Evolutionary conservation across 1,140 invertebrate genomes (phyloP).

Genomic region (Leptinotarsa defecta): DNA sequence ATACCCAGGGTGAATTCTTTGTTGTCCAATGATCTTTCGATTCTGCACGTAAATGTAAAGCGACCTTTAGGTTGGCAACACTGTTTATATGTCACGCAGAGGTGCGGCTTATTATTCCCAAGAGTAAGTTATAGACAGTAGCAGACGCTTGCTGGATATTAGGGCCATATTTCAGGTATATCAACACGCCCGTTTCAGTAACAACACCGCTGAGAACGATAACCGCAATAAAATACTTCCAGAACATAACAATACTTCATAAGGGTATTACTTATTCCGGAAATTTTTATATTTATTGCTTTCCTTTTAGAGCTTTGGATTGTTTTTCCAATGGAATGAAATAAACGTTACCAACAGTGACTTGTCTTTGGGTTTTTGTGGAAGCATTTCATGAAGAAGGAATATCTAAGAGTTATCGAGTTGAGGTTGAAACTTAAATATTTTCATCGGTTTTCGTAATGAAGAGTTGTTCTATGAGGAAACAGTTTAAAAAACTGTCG

Average conservation of each 20-base stretch:
- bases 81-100: slow-evolving; percentile 20
- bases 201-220: slow-evolving; percentile 32
- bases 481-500: no score
- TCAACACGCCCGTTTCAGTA: slow-evolving; percentile 27
- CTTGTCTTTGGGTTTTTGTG: no score
- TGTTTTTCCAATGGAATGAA: neutral
- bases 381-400: no score
- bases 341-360: neutral
- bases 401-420: no score
- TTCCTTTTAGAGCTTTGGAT: neutral
- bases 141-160: slow-evolving; percentile 27
- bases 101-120: slow-evolving; percentile 27
- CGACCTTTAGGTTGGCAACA: no score
- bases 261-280: neutral
- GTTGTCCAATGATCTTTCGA: no score
- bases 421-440: no score
- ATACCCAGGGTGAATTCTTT: no score
- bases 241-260: slow-evolving; percentile 17
- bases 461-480: no score
- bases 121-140: slow-evolving; percentile 25
- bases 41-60: no score
- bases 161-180: slow-evolving; percentile 36
- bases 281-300: slow-evolving; percentile 12
- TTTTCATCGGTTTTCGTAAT: no score
- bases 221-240: slow-evolving; percentile 28